These are phyloP conservation scores for Anolis carolinensis DNA, from an alignment of 2,113 vertebrate species.

Conservation along the genomic window DNA sequence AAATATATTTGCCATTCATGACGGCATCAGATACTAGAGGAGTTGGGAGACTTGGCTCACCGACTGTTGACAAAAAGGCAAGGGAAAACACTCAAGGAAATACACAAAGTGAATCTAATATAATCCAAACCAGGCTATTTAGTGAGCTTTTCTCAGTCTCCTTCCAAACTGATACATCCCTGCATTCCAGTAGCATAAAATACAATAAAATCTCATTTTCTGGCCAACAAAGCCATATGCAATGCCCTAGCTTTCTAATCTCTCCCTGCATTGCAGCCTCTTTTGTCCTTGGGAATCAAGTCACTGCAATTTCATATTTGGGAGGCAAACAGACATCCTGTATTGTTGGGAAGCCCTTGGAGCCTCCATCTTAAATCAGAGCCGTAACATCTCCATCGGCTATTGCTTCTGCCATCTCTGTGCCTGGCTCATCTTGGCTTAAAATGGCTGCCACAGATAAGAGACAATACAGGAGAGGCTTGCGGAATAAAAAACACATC, in stretches of 20 bases:
- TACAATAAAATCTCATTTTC: neutral
- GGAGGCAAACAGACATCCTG: neutral
- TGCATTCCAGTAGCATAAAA: too few species aligned
- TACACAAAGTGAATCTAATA: neutral
- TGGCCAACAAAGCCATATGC: neutral
- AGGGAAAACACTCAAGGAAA: neutral
- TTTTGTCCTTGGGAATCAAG: too few species aligned
- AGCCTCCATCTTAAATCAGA: neutral
- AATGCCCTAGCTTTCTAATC: too few species aligned
- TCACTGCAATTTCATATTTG: neutral
- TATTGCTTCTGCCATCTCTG: neutral
- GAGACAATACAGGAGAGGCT: neutral
- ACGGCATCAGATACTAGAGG: too few species aligned
- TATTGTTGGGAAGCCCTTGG: neutral
- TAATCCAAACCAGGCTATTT: neutral
- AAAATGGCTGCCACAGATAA: conserved; percentile 61
- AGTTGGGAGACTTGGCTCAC: too few species aligned
- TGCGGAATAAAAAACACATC: too few species aligned
- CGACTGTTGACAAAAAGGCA: too few species aligned
- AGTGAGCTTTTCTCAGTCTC: neutral
- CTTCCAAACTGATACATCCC: neutral
- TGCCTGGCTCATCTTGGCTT: neutral
- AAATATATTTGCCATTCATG: too few species aligned
- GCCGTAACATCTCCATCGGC: neutral
- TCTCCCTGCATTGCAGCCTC: too few species aligned